These are phyloP conservation scores for Tuta absoluta DNA, from an alignment of 2,888 invertebrate genomes.

Conservation along the genomic window DNA sequence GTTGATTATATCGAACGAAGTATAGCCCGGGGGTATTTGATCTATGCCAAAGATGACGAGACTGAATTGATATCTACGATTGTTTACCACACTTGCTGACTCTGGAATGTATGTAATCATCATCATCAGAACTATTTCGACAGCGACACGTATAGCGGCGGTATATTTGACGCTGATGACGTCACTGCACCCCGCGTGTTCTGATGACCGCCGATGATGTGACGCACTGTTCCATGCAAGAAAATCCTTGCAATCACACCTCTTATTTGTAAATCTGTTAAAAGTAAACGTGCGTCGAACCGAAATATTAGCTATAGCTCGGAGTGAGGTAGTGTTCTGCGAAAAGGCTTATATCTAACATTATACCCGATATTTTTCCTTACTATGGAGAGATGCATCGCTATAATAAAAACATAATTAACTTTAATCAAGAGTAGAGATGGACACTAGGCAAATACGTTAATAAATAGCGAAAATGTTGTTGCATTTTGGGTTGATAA, in stretches of 20 bases:
- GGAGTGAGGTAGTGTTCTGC: no score
- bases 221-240: background rate
- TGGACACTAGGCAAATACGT: no score
- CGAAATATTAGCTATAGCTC: no score
- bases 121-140: slow-evolving; percentile 70
- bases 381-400: no score
- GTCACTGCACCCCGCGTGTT: slow-evolving; percentile 31
- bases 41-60: slow-evolving; percentile 5
- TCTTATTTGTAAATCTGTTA: background rate
- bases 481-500: no score
- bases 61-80: slow-evolving; percentile 46
- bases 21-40: slow-evolving; percentile 24
- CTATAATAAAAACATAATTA: no score
- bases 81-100: slow-evolving; percentile 62
- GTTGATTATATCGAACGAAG: background rate
- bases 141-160: slow-evolving; percentile 56
- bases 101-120: slow-evolving; percentile 55
- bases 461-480: no score
- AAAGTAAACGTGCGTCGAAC: background rate
- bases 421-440: no score
- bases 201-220: background rate
- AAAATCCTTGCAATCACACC: slow-evolving; percentile 6
- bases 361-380: no score
- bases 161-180: slow-evolving; percentile 38
- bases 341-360: no score